Percentiles rank a stretch among this genome's conserved stretches.
phyloP scores from a whole-genome alignment of 2,797 vertebrate genomes.

The Paramormyrops hopkinsi region DNA sequence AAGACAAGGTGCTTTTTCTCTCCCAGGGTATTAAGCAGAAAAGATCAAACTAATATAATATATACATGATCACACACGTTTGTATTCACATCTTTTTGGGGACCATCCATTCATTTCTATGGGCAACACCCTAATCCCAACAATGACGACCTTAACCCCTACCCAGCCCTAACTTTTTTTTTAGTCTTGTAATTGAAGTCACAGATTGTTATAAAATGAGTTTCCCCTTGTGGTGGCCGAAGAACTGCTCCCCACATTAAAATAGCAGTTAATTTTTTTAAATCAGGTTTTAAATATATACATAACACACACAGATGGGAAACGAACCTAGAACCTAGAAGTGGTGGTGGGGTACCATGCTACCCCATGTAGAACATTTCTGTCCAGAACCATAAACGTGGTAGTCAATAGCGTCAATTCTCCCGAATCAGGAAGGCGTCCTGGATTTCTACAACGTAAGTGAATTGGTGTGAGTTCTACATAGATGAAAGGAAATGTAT shows the following conservation, averaged over 20 bases:
- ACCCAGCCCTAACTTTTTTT: too few species aligned
- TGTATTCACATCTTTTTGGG: too few species aligned
- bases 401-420: not conserved
- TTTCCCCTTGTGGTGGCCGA: too few species aligned
- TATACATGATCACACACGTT: not conserved
- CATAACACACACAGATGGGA: not conserved
- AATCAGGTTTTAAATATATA: too few species aligned
- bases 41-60: not conserved
- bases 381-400: not conserved
- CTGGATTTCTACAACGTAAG: not conserved
- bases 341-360: not conserved
- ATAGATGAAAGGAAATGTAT: not conserved
- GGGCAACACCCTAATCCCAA: too few species aligned
- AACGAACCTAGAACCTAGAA: not conserved
- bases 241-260: too few species aligned
- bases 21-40: not conserved
- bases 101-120: too few species aligned
- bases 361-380: not conserved
- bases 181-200: too few species aligned
- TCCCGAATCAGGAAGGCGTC: not conserved
- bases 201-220: too few species aligned
- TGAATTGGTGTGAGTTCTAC: not conserved
- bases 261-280: too few species aligned
- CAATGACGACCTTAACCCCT: too few species aligned
- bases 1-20: not conserved